Evolutionary conservation across 2,888 invertebrate genomes (phyloP), one percentile per base, ranked within the genome.

Genomic region (Acleris holmiana): DNA sequence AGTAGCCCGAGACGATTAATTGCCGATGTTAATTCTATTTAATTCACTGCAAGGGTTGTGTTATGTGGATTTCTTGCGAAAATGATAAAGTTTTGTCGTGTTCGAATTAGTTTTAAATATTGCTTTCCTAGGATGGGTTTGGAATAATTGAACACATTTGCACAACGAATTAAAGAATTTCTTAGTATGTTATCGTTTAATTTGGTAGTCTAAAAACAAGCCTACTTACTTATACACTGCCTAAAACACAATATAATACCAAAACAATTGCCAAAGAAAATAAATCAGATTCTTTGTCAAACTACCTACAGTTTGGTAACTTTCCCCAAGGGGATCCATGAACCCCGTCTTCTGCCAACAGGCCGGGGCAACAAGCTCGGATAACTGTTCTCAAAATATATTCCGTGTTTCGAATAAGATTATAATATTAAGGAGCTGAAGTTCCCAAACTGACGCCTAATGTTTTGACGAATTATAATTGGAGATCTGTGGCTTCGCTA

Each of bases 351-450:
- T 35, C 54, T 48, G 60, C 59, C 49, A 40, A 60, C 62, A 66
- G 62, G 58, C 61, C 41, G 61, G 71, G 71, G 67, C 69, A 71
- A 76, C 80, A 82, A 78, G 76, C 77, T 76, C 70, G 72, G 73
- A 68, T 72, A 74, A 73, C 72, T 76, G 74, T 78, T 74, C 76
- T 77, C 79, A 89, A 55, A 89, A 91, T 89, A 78, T 90, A 91
- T 91, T 89, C 91, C 80, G 78, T 89, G 88, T 89, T 90, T 86
- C 85, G 89, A 91, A 91, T 91, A 89, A 85, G 80, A 90, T 91
- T 91, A 91, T 88, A 91, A 91, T 91, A 90, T 88, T 88, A 87
- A 90, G 86, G 81, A 84, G 85, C 70, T 67, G 71, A 74, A 66
- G 76, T 71, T 74, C 35, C 21, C 25, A 21, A 41, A 59, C 23